Conservation (phyloP, 2,113 vertebrate genomes). For the Cromileptes altivelis region DNA sequence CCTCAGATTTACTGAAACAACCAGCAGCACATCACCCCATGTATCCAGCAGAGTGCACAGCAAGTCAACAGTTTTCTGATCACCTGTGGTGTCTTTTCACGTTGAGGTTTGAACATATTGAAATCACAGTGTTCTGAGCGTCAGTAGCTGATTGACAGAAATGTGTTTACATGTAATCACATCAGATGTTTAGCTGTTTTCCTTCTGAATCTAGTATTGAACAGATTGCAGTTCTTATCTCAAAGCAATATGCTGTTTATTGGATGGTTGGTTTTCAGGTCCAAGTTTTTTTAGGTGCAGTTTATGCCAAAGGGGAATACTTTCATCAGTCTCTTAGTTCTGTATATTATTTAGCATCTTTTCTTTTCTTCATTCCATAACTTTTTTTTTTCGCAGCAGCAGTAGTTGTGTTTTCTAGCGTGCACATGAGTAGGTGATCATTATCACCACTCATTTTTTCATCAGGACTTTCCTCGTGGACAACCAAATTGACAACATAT, state of each 20-base stretch:
- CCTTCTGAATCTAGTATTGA: constrained; percentile 44
- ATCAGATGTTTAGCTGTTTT: constrained; percentile 61
- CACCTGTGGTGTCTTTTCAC: constrained; percentile 22
- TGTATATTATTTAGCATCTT: constrained; percentile 31
- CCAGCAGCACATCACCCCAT: constrained; percentile 62
- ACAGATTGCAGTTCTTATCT: constrained; percentile 53
- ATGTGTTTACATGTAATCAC: constrained; percentile 63
- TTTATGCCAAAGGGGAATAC: constrained; percentile 77
- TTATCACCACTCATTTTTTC: constrained; percentile 32
- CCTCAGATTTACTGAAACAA: constrained; percentile 44
- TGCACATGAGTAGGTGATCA: constrained; percentile 46
- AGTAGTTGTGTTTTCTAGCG: constrained; percentile 55
- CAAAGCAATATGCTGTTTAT: constrained; percentile 71
- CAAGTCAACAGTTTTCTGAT: constrained; percentile 16
- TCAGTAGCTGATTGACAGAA: constrained; percentile 41
- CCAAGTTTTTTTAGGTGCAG: constrained; percentile 59
- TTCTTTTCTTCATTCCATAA: constrained; percentile 41
- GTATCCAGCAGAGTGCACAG: constrained; percentile 27
- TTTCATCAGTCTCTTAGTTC: constrained; percentile 56
- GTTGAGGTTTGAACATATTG: constrained; percentile 21
- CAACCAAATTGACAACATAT: constrained; percentile 50
- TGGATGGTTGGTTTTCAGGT: constrained; percentile 48
- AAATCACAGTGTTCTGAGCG: constrained; percentile 11
- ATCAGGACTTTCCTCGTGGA: constrained; percentile 36
- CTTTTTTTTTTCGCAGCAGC: neutral